Conservation (phyloP, 2,888 invertebrate species). For the Conomelus anceps region DNA sequence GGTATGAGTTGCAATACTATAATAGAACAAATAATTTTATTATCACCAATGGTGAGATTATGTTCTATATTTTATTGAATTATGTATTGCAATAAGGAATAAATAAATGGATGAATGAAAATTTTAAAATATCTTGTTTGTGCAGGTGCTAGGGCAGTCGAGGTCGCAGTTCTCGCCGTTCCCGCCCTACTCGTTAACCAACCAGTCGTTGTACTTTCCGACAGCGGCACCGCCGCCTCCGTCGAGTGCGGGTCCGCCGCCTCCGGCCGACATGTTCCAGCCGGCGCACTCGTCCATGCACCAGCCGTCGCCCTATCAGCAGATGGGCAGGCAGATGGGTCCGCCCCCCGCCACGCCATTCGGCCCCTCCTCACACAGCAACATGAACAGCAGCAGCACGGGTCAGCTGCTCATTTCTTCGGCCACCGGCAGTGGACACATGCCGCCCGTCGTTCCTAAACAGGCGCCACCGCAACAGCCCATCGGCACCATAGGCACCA, state of each 20-base stretch:
- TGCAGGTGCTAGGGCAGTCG: slow-evolving; percentile 45
- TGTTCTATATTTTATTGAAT: too few species aligned
- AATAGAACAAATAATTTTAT: too few species aligned
- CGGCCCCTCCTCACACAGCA: slow-evolving; percentile 70
- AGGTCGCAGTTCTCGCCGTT: slow-evolving; percentile 71
- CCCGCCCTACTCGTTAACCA: slow-evolving; percentile 54
- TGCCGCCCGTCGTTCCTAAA: slow-evolving; percentile 58
- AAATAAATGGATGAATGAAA: neutral
- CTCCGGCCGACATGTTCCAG: slow-evolving; percentile 58
- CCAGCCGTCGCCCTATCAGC: slow-evolving; percentile 9
- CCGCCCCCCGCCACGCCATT: slow-evolving; percentile 45
- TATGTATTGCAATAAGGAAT: too few species aligned
- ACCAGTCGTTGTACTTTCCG: slow-evolving; percentile 45
- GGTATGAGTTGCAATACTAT: too few species aligned
- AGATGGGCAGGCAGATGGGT: neutral
- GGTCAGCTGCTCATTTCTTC: slow-evolving; percentile 77
- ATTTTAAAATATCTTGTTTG: neutral
- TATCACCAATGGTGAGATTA: too few species aligned
- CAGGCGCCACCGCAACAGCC: slow-evolving; percentile 71
- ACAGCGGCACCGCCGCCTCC: slow-evolving; percentile 54
- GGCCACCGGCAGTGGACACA: slow-evolving; percentile 77
- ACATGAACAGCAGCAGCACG: slow-evolving; percentile 71
- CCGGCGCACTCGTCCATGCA: slow-evolving; percentile 45
- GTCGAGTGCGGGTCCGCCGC: slow-evolving; percentile 50
- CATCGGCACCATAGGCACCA: slow-evolving; percentile 75